Conservation (phyloP, 2,888 invertebrate genomes). For the Oligia strigilis region DNA sequence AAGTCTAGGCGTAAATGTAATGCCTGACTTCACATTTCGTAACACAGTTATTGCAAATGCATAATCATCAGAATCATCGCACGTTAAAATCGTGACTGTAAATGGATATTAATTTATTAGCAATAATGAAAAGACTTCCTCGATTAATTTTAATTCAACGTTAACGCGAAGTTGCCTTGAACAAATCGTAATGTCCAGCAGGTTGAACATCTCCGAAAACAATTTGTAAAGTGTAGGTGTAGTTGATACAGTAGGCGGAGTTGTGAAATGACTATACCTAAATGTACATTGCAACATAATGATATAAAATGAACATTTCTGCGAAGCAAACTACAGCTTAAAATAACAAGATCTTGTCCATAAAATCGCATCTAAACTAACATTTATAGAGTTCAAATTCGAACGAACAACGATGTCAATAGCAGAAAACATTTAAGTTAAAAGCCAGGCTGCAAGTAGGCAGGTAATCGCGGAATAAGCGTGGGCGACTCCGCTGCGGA, state of each 20-base stretch:
- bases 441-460: conserved; percentile 72
- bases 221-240: conserved; percentile 75
- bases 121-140: conserved; percentile 34
- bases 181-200: conserved; percentile 60
- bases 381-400: conserved; percentile 67
- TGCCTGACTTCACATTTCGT: conserved; percentile 29
- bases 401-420: conserved; percentile 58
- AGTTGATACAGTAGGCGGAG: conserved; percentile 77
- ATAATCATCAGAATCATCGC: conserved; percentile 35
- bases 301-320: conserved; percentile 71
- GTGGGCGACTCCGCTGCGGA: conserved; percentile 79
- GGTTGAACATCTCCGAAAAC: conserved; percentile 73
- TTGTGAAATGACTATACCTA: conserved; percentile 77
- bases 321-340: conserved; percentile 71
- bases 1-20: conserved; percentile 2
- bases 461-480: conserved; percentile 77
- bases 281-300: conserved; percentile 71
- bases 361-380: conserved; percentile 58
- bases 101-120: conserved; percentile 31
- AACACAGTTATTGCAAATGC: conserved; percentile 21
- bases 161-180: conserved; percentile 51
- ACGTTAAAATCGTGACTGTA: conserved; percentile 33
- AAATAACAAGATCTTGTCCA: conserved; percentile 36
- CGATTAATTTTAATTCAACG: conserved; percentile 18
- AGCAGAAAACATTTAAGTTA: conserved; percentile 73